Base-by-base conservation (phyloP, 2,888 invertebrate species). In the Taphrorychus bicolor region DNA sequence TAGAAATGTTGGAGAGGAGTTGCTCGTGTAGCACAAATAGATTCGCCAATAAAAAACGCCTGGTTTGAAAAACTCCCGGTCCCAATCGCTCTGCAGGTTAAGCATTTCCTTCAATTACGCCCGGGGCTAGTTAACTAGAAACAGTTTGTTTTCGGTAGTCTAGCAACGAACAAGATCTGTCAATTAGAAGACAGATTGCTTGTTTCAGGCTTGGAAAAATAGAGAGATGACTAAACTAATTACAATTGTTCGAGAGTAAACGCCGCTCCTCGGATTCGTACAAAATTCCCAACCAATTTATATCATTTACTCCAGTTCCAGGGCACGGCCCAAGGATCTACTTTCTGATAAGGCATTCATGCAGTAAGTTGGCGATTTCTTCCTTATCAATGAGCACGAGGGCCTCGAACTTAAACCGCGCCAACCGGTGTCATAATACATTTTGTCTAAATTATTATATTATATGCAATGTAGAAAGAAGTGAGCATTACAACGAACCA, bases 231-330 rank as follows among this genome's bases (percentile, higher is more conserved):
- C 41, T 45, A 45, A 53, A 52, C 52, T 64, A 59, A 64, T 64
- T 64, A 53, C 53, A 52, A 64, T 58, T 41, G 53, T 23, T 52
- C 21, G 23, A 52, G 58, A 51, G 19, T 42, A 61, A 58, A 61
- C 45, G 51, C 52, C 22, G 19, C 53, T 63, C 51, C 51, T 61
- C 48, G 40, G 21, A 63, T 23, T 59, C 59, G 24, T 68, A 52
- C 41, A 67, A 53, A 63, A 63, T 68, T 68, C 59, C 62, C 59
- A 68, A 59, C 63, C 63, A 63, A 68, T 68, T 68, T 68, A 68
- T 68, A 68, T 64, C 59, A 17, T 64, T 68, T 59, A 63, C 56
- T 63, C 49, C 41, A 59, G 53, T 58, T 67, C 58, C 23, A 23
- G 45, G 41, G 56, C 54, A 22, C 53, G 40, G 54, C 58, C 58